Conservation (phyloP, 2,113 vertebrate genomes). For the Pardalotus punctatus region DNA sequence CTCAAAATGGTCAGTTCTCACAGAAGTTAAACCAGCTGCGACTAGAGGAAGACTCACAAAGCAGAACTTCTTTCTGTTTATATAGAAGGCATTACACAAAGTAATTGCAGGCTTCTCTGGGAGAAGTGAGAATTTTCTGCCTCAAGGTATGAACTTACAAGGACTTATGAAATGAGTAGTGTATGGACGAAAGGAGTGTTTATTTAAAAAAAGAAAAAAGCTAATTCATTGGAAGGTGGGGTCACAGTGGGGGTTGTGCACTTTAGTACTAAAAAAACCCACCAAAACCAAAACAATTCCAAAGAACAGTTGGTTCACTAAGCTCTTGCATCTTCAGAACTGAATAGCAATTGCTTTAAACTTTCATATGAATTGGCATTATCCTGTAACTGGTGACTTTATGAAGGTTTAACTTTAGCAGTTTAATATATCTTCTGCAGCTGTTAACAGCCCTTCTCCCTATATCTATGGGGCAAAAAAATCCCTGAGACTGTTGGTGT, state of each 20-base stretch:
- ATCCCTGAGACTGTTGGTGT: not conserved
- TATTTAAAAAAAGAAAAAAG: not conserved
- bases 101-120: not conserved
- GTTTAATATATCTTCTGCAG: not conserved
- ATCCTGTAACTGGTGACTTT: not conserved
- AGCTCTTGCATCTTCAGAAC: not conserved
- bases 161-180: not conserved
- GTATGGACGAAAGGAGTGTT: not conserved
- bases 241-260: not conserved
- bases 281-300: not conserved
- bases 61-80: not conserved
- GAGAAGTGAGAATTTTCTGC: not conserved
- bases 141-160: not conserved
- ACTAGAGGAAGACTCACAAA: not conserved
- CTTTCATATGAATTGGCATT: not conserved
- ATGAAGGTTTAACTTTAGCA: not conserved
- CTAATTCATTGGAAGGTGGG: not conserved
- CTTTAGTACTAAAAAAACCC: not conserved
- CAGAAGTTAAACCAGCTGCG: not conserved
- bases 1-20: not conserved
- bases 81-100: not conserved
- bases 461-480: not conserved
- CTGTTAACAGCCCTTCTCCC: not conserved
- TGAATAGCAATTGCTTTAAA: not conserved
- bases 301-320: not conserved